These are phyloP conservation scores for Bubalus kerabau DNA, from an alignment of 2,113 vertebrate genomes.

Conservation along the genomic window DNA sequence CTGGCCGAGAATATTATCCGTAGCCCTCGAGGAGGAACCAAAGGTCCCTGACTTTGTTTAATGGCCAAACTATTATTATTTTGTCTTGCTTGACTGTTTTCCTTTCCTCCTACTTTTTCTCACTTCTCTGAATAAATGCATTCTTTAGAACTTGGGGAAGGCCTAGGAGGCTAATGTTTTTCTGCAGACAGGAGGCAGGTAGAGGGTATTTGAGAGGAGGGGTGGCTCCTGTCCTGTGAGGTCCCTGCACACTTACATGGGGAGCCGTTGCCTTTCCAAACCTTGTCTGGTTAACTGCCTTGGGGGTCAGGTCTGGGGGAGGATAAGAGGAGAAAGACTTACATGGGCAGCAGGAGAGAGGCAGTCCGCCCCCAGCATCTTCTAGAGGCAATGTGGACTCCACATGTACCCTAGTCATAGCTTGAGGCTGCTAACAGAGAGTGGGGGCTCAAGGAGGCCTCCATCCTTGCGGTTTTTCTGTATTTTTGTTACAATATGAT, in stretches of 20 bases:
- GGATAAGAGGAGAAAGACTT: not conserved
- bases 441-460: constrained; percentile 9
- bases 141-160: not conserved
- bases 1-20: not conserved
- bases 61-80: not conserved
- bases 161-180: not conserved
- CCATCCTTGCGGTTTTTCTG: not conserved
- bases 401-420: not conserved
- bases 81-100: not conserved
- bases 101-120: not conserved
- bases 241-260: not conserved
- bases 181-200: not conserved
- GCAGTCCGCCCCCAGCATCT: not conserved
- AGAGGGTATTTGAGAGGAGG: not conserved
- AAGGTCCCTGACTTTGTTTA: not conserved
- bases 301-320: too few relatives aligned
- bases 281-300: not conserved
- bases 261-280: not conserved
- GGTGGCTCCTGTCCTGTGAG: not conserved
- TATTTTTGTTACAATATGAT: constrained; percentile 49
- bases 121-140: not conserved
- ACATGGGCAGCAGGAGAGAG: not conserved
- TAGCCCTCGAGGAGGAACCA: not conserved
- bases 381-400: not conserved
- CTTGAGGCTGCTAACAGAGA: not conserved